Evolutionary conservation across 1,140 invertebrate genomes (phyloP), one percentile per base, ranked within the genome.

Genomic region (Trichomalopsis sarcophagae): DNA sequence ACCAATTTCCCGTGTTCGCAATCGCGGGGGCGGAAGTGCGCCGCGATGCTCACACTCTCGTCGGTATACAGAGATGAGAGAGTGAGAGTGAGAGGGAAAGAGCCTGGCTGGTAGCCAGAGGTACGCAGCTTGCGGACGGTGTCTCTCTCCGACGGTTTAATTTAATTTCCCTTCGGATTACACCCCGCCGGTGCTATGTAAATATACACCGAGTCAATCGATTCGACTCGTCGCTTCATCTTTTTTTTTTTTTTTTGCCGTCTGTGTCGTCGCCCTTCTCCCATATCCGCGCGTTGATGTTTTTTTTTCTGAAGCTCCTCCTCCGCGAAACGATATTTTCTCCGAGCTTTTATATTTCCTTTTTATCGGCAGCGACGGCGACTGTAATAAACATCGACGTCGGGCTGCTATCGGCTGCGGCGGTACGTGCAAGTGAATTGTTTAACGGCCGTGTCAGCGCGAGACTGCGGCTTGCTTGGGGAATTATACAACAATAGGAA

Each of bases 91-190:
- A 36, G 77, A 69, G 14, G 6, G 27, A 36, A 21, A 47, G 17
- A 68, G 55, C 40, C 82, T 87, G 86, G 86, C 86, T 50, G n/a
- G 27, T 62, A 44, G 86, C 84, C 86, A 87, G 50, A 2, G 77
- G 13, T 21, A 47, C 21, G 44, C 47, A 47, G 50, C 23, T 44
- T 68, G 78, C 50, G 73, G 79, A 78, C 82, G 50, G 74, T 79
- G 68, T 36, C n/a, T 81, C 27, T 71, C 68, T 62, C 50, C 75
- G 76, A 27, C 66, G 81, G 76, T 86, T 86, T 87, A 87, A 87
- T 87, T 87, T 87, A 86, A 87, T 86, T 87, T 85, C 79, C 78
- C 83, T 84, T 87, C 83, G 68, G 81, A 85, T 81, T 87, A 84
- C 71, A 33, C 27, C 68, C 55, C 55, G 21, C 0, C 73, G 27